Base-by-base conservation (phyloP, 2,888 invertebrate species). In the Monopis laevigella region DNA sequence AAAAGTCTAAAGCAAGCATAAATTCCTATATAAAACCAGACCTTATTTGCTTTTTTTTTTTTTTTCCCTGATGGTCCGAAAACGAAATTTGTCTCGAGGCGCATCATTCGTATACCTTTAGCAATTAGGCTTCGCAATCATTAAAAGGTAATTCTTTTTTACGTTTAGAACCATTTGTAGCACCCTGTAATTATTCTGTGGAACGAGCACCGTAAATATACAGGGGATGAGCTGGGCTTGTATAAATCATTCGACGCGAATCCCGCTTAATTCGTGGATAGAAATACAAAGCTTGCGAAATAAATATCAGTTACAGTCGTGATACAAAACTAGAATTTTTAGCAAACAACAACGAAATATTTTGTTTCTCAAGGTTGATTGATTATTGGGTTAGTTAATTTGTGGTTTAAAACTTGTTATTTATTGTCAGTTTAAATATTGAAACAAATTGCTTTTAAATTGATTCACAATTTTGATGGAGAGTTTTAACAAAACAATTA, bases 171-270 rank as follows among this genome's bases (percentile, higher is more conserved):
- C 63, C 65, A 65, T 72, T 72, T 69, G 67, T 62, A 62, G 62
- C 55, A 59, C 58, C 58, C 65, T 66, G 68, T 75, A 77, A 78
- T 80, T 77, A 77, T 74, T 71, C 68, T 61, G 63, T 63, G 62
- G 61, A 64, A 63, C 63, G 66, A 56, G 59, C 58, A 59, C 61
- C 74, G 74, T 78, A 80, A 80, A 80, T 77, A 75, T 77, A 73
- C 48, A 21, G 59, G 62, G 78, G 74, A 74, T 77, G 70, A 75
- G 63, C 69, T 62, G 59, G 63, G 67, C 67, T 69, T 70, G 65
- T 74, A 72, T 78, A 80, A 80, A 78, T 78, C 77, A 78, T 78
- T 77, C 65, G 66, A 58, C 56, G 60, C 57, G 63, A 58, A 65
- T 68, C 64, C 64, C 56, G 59, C 59, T 69, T 77, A 74, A 73